These are phyloP conservation scores for Raja brachyura DNA, from an alignment of 2,113 vertebrate genomes.

Conservation along the genomic window DNA sequence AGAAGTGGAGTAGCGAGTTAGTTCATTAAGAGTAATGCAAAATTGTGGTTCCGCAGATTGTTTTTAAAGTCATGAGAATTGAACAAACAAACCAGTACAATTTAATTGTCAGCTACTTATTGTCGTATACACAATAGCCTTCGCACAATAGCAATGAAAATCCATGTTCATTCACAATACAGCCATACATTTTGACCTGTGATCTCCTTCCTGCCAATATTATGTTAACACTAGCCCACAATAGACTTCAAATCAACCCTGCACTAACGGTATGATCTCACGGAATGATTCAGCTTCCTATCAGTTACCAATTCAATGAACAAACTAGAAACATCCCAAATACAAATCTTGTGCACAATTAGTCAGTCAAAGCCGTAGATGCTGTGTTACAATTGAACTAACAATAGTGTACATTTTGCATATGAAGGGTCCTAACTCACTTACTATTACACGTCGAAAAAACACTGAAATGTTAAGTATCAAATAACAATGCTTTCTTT, in stretches of 20 bases:
- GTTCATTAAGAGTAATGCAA: not conserved
- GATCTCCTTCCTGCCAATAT: slow-evolving; percentile 13
- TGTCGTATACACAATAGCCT: not conserved
- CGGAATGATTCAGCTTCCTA: not conserved
- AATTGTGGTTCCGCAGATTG: not conserved
- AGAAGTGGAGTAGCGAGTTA: not conserved
- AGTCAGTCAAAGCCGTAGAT: not conserved
- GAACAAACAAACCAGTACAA: not conserved
- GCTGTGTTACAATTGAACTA: not conserved
- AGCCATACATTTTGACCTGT: not conserved
- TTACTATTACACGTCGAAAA: not conserved
- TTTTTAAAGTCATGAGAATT: not conserved
- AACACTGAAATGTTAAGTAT: not conserved
- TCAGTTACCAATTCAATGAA: not conserved
- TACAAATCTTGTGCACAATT: not conserved
- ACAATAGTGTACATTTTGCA: not conserved
- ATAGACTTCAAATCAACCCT: not conserved
- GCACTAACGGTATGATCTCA: not conserved
- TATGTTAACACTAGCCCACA: not conserved
- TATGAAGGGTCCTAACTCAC: not conserved
- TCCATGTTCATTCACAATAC: not conserved
- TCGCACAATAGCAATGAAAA: not conserved
- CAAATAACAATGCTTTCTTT: no score
- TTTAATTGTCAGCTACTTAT: not conserved
- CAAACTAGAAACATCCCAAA: not conserved